Conservation (phyloP, 2,113 vertebrate species). For the Eptesicus fuscus region DNA sequence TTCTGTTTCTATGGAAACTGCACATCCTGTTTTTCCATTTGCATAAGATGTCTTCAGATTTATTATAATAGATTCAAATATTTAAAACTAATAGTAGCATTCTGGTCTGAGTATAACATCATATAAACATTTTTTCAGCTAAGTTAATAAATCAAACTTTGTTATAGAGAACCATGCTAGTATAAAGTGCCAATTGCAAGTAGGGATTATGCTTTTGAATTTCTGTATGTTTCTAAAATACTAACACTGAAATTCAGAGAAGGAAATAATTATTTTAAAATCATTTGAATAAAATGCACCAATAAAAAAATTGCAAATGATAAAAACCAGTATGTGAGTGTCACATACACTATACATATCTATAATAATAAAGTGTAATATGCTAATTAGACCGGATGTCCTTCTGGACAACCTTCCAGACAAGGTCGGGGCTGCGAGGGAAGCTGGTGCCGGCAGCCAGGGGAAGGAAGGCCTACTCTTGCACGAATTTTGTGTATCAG, state of each 20-base stretch:
- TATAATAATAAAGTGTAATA: too few species aligned
- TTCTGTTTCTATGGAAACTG: slow-evolving; percentile 85
- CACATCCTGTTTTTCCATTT: slow-evolving; percentile 78
- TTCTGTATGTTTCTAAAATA: slow-evolving; percentile 8
- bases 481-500: too few species aligned
- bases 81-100: slow-evolving; percentile 63
- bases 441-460: too few species aligned
- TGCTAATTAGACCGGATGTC: too few species aligned
- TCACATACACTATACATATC: not conserved
- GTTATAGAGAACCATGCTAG: not conserved
- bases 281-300: not conserved
- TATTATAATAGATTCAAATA: slow-evolving; percentile 76
- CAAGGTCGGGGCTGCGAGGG: too few species aligned
- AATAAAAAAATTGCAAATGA: not conserved
- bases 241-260: not conserved
- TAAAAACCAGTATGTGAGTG: not conserved
- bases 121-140: slow-evolving; percentile 35
- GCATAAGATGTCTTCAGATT: slow-evolving; percentile 72
- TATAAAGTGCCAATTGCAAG: slow-evolving; percentile 23
- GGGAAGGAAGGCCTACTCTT: too few species aligned
- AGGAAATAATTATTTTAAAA: not conserved
- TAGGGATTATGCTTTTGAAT: slow-evolving; percentile 2
- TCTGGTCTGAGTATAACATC: slow-evolving; percentile 43
- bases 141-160: slow-evolving; percentile 45
- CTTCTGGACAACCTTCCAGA: too few species aligned